These are phyloP conservation scores for Eurosta solidaginis DNA, from an alignment of 1,140 invertebrate genomes.

Conservation along the genomic window DNA sequence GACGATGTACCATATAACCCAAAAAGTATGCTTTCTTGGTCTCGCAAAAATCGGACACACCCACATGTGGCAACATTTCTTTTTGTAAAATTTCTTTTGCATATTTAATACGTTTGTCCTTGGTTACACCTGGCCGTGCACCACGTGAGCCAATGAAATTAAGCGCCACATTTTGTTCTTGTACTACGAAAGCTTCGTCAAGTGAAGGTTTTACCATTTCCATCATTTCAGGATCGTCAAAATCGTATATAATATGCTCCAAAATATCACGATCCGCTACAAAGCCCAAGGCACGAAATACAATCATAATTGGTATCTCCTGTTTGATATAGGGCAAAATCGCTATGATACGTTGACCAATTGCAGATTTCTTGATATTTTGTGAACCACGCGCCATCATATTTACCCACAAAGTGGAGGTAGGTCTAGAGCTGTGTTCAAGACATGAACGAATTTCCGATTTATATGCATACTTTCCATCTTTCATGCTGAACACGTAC, in stretches of 20 bases:
- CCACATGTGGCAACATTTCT: constrained; percentile 99
- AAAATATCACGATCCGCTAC: constrained; percentile 98
- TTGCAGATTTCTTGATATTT: constrained; percentile 94
- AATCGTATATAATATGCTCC: constrained; percentile 99
- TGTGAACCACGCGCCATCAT: constrained; percentile 97
- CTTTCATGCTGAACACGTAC: constrained; percentile 99
- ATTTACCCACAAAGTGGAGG: constrained; percentile 97
- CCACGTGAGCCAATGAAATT: constrained; percentile 98
- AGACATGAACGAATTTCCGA: constrained; percentile 95
- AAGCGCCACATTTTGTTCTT: constrained; percentile 97
- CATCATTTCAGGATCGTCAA: constrained; percentile 99
- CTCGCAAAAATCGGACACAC: constrained; percentile 98
- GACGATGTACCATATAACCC: constrained; percentile 97
- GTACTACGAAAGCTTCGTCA: constrained; percentile 99
- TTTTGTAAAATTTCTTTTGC: constrained; percentile 98
- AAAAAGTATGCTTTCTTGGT: constrained; percentile 99
- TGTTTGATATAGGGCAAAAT: constrained; percentile 98
- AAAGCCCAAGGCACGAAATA: constrained; percentile 95
- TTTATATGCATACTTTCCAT: constrained; percentile 97
- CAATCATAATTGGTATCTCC: constrained; percentile 99
- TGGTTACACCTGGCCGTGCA: constrained; percentile 94
- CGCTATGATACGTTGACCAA: constrained; percentile 96
- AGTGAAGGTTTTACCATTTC: constrained; percentile 99
- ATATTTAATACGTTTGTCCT: constrained; percentile 98
- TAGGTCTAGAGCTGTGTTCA: constrained; percentile 91